These are phyloP conservation scores for Malurus splendens DNA, from an alignment of 2,797 vertebrate genomes.

Conservation along the genomic window DNA sequence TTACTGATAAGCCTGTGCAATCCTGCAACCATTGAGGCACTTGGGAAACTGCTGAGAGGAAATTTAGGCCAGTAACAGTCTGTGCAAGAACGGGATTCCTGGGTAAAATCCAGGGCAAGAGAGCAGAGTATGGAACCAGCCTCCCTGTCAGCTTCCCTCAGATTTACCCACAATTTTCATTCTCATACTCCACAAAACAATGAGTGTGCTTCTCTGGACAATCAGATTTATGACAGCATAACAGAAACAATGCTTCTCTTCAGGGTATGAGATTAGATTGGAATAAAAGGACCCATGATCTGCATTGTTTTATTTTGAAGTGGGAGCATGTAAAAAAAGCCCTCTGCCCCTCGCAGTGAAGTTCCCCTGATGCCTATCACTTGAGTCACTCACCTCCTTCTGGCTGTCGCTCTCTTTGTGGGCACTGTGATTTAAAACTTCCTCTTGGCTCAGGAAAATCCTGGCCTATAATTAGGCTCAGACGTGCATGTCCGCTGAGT, in stretches of 20 bases:
- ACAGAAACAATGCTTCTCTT: constrained; percentile 19
- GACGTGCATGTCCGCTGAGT: background rate
- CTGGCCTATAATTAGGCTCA: background rate
- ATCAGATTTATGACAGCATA: constrained; percentile 38
- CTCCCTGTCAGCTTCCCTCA: constrained; percentile 6
- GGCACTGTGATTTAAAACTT: constrained; percentile 38
- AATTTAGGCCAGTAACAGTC: background rate
- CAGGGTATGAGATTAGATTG: background rate
- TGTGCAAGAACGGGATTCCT: background rate
- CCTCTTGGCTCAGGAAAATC: constrained; percentile 27
- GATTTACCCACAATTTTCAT: constrained; percentile 13
- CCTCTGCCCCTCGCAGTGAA: background rate
- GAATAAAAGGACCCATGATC: background rate
- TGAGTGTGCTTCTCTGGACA: constrained; percentile 6
- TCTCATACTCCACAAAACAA: constrained; percentile 34
- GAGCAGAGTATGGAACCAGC: background rate
- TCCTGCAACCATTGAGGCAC: background rate
- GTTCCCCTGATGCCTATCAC: background rate
- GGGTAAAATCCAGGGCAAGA: constrained; percentile 5
- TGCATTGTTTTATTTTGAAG: constrained; percentile 16
- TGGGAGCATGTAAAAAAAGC: background rate
- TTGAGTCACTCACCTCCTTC: constrained; percentile 17
- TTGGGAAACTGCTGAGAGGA: background rate
- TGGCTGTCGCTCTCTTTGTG: background rate
- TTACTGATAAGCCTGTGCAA: background rate